A percentile compares a stretch with the other conserved stretches of the same genome.
These are phyloP conservation scores for Dioctria linearis DNA, from an alignment of 2,888 invertebrate species.

Conservation along the genomic window DNA sequence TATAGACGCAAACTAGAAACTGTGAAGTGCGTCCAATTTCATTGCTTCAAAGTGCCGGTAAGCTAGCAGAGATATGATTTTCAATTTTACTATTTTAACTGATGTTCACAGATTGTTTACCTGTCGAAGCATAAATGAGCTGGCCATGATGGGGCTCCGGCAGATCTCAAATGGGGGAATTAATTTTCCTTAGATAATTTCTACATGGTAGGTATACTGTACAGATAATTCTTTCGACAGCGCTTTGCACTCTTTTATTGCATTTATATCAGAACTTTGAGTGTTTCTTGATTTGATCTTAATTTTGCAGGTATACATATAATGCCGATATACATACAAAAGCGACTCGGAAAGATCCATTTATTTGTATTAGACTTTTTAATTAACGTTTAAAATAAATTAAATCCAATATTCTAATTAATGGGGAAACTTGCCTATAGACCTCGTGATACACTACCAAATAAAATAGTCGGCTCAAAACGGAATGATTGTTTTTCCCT, in stretches of 20 bases:
- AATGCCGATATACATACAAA: too few relatives aligned
- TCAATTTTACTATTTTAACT: conserved; percentile 48
- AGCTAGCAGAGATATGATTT: conserved; percentile 34
- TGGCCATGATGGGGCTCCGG: conserved; percentile 26
- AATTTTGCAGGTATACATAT: too few relatives aligned
- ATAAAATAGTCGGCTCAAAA: too few relatives aligned
- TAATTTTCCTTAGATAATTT: conserved; percentile 47
- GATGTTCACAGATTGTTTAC: conserved; percentile 50
- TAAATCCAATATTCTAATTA: too few relatives aligned
- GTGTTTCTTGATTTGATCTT: neutral
- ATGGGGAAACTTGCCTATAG: too few relatives aligned
- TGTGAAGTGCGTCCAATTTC: conserved; percentile 50
- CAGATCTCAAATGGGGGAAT: conserved; percentile 38
- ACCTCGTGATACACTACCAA: too few relatives aligned
- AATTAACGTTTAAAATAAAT: too few relatives aligned
- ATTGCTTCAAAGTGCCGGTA: conserved; percentile 32
- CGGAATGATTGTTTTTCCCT: too few relatives aligned
- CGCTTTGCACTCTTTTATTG: conserved; percentile 16
- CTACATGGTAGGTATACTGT: neutral
- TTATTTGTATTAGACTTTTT: too few relatives aligned
- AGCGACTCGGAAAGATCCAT: too few relatives aligned
- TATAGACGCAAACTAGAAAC: conserved; percentile 38
- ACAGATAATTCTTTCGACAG: neutral
- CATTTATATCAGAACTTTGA: conserved; percentile 2
- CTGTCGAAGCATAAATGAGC: conserved; percentile 49